phyloP scores from a whole-genome alignment of 2,797 vertebrate species.

The Leuciscus waleckii region DNA sequence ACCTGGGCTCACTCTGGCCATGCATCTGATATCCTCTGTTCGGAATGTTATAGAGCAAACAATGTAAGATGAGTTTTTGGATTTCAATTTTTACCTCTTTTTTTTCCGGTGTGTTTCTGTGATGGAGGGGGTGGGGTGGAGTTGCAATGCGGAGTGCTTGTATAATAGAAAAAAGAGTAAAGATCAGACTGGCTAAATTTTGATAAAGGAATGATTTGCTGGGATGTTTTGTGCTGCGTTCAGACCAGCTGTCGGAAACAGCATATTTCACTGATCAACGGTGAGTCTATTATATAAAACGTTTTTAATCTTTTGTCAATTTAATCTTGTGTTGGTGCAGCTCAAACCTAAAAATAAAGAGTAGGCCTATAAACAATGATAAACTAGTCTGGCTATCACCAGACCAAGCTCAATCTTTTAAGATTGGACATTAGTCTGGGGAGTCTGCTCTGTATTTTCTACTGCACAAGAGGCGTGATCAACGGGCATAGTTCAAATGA shows the following conservation, averaged over 20 bases:
- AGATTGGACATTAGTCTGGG: no score
- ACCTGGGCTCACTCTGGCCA: slow-evolving; percentile 51
- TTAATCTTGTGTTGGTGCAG: not conserved
- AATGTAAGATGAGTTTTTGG: slow-evolving; percentile 52
- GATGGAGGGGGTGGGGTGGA: not conserved
- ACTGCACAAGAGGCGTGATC: no score
- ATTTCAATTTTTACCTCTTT: slow-evolving; percentile 40
- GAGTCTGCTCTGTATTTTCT: no score
- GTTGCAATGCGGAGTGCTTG: not conserved
- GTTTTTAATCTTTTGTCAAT: not conserved
- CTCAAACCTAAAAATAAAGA: not conserved
- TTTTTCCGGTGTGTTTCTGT: not conserved
- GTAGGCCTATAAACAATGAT: not conserved
- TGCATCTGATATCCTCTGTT: slow-evolving; percentile 51
- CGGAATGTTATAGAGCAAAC: slow-evolving; percentile 46
- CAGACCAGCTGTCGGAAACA: slow-evolving; percentile 4
- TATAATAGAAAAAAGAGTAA: slow-evolving; percentile 16
- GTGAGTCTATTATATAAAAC: slow-evolving; percentile 8
- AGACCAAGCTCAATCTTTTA: no score
- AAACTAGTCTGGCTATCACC: no score
- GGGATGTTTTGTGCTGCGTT: not conserved
- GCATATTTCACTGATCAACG: slow-evolving; percentile 7
- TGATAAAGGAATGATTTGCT: slow-evolving; percentile 31
- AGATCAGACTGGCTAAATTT: not conserved
- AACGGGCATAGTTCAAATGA: no score